Conservation (phyloP, 2,113 vertebrate genomes). For the Nothoprocta pentlandii region DNA sequence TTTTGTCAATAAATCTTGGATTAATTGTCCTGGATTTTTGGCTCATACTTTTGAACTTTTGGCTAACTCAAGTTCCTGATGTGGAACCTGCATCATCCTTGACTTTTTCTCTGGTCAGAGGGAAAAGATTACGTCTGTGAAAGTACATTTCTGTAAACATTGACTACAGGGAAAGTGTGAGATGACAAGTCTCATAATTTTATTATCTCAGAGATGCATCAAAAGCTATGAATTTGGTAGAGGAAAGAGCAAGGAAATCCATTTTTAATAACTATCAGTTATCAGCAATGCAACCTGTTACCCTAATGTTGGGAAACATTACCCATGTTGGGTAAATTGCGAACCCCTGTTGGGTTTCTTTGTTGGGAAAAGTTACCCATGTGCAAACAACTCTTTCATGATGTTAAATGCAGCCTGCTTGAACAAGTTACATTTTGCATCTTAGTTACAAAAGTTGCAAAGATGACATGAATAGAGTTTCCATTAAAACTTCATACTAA, state of each 20-base stretch:
- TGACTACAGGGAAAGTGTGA: not conserved
- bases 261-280: not conserved
- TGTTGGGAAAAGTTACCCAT: not conserved
- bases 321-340: no score
- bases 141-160: not conserved
- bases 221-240: not conserved
- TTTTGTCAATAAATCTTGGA: not conserved
- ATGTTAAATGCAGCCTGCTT: slow-evolving; percentile 39
- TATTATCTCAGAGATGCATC: not conserved
- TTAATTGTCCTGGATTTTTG: not conserved
- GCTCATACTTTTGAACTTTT: not conserved
- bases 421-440: slow-evolving; percentile 61
- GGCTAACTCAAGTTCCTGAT: not conserved
- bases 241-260: not conserved
- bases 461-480: slow-evolving; percentile 48
- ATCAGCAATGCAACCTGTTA: accelerated
- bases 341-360: no score
- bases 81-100: not conserved
- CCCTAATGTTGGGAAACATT: not conserved
- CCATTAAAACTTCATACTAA: slow-evolving; percentile 70
- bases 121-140: not conserved
- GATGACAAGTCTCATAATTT: not conserved
- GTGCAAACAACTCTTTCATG: slow-evolving; percentile 12
- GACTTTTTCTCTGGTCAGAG: not conserved
- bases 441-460: slow-evolving; percentile 59